Base-by-base conservation (phyloP, 2,888 invertebrate genomes). In the Oithona nana region DNA sequence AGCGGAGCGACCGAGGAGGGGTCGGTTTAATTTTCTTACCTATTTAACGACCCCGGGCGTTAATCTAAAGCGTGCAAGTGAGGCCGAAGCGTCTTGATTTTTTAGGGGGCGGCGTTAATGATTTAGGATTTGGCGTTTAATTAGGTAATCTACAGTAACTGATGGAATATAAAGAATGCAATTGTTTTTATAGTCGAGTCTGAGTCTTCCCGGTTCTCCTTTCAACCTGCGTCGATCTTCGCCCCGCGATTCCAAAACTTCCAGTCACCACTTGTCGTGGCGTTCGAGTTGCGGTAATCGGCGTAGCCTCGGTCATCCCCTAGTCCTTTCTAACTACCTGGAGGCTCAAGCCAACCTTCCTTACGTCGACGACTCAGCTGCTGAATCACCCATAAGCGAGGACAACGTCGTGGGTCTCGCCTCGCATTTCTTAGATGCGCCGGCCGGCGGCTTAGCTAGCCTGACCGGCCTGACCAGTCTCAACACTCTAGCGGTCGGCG, bases 351-450 rank as follows among this genome's bases (percentile, higher is more conserved):
- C 71, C 39, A 89, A 90, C 75, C 80, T 95, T 71, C 94, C 94
- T 64, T 95, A 90, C 73, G 94, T 93, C 64, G 95, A 95, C 74
- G 95, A 94, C 76, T 93, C 93, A 66, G 89, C 89, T 72, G 94
- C 93, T 67, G 94, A 92, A 65, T 95, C 94, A 66, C 95, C 95
- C 63, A 90, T 93, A 86, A 94, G 94, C 77, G 94, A 94, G 76
- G 90, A 90, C 71, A 88, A 88, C 72, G 89, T 92, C 28, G 49
- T 20, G 16, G 86, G 86, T 65, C 73, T 92, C 67, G 82, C 92
- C 68, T 89, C 92, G 75, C 90, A 89, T 68, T 93, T 92, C 69
- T 92, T 93, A 76, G 90, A 90, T 68, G 92, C 92, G 65, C 93
- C 93, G 74, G 88, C 88, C 70, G 90, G 90, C 64, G 81, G 89